Evolutionary conservation across 2,888 invertebrate genomes (phyloP), one percentile per base, ranked within the genome.

Genomic region (Drepanosiphum platanoidis): DNA sequence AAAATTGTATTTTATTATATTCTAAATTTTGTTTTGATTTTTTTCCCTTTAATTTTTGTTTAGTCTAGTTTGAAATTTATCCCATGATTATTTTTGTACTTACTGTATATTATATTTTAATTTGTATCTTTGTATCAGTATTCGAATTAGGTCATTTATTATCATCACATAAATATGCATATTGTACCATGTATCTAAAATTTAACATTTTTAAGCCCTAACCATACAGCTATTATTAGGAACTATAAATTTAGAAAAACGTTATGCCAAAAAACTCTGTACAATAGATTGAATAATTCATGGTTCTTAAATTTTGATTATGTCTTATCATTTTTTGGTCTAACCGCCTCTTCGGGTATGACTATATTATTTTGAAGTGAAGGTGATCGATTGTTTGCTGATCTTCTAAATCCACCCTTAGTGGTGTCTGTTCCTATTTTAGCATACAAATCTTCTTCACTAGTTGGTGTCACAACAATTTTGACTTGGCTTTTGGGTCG

Each of bases 381-480:
- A 34, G 74, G 66, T 52, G 75, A 84, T 36, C 83, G 34, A 52
- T 22, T 18, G 11, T 36, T 52, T 30, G 68, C 46, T 36, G 83
- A 84, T 77, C 36, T 34, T 30, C 66, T 75, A 27, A 7, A 27
- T 46, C 18, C 46, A 68, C 18, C 52, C 9, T 52, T 68, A 7
- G 1, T 22, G 5, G n/a, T 36, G 22, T 52, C 27, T 34, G 36
- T 52, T 15, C 34, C 66, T 75, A 46, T 75, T 74, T 66, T 61
- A 32, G 22, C 68, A 68, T 52, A 52, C 52, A 74, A 27, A 22
- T 84, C 66, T 30, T 83, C 82, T 11, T 84, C 83, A 8, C 74
- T 84, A 52, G 83, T 84, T 52, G 83, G 83, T 46, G 83, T 84
- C 15, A 84, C 83, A 22, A 84, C 75, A 52, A 84, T 84, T 68